Percentiles rank a stretch among this genome's conserved stretches.
These are phyloP conservation scores for Nannoperca australis DNA, from an alignment of 2,797 vertebrate genomes.

Conservation along the genomic window DNA sequence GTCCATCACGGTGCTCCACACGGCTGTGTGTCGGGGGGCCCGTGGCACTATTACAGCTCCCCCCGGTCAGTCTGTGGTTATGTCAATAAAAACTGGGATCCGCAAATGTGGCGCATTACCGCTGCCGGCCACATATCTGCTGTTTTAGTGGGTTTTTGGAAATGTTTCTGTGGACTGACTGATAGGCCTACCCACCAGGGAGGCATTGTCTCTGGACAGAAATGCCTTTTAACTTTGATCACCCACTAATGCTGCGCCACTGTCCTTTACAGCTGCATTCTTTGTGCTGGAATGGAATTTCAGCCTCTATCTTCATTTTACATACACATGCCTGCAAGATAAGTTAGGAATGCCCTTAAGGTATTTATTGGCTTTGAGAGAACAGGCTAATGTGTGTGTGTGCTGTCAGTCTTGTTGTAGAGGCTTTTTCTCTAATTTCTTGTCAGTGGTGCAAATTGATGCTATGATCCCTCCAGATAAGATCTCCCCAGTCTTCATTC, in stretches of 20 bases:
- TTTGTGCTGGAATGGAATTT: slow-evolving; percentile 58
- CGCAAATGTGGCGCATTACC: slow-evolving; percentile 44
- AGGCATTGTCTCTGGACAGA: slow-evolving; percentile 36
- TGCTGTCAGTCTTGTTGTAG: slow-evolving; percentile 30
- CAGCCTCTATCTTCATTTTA: slow-evolving; percentile 69
- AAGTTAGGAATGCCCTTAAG: slow-evolving; percentile 71
- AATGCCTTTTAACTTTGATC: slow-evolving; percentile 65
- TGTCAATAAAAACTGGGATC: slow-evolving; percentile 68
- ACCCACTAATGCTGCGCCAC: slow-evolving; percentile 37
- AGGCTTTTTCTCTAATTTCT: slow-evolving; percentile 49
- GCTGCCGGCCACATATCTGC: slow-evolving; percentile 37
- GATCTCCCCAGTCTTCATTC: slow-evolving; percentile 41
- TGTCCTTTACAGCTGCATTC: slow-evolving; percentile 64
- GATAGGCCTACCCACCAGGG: slow-evolving; percentile 53
- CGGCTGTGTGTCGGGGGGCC: slow-evolving; percentile 14
- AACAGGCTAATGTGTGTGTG: slow-evolving; percentile 24
- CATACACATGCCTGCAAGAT: slow-evolving; percentile 70
- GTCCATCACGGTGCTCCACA: slow-evolving; percentile 63
- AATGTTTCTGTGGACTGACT: slow-evolving; percentile 42
- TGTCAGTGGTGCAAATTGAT: slow-evolving; percentile 73
- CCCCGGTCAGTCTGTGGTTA: slow-evolving; percentile 72
- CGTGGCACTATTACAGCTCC: slow-evolving; percentile 15
- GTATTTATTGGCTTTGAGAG: slow-evolving; percentile 72
- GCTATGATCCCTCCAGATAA: slow-evolving; percentile 64
- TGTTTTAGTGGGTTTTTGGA: slow-evolving; percentile 64